Percentiles rank a stretch among this genome's conserved stretches.
These are phyloP conservation scores for Syngnathus scovelli DNA, from an alignment of 2,113 vertebrate species.

Conservation along the genomic window DNA sequence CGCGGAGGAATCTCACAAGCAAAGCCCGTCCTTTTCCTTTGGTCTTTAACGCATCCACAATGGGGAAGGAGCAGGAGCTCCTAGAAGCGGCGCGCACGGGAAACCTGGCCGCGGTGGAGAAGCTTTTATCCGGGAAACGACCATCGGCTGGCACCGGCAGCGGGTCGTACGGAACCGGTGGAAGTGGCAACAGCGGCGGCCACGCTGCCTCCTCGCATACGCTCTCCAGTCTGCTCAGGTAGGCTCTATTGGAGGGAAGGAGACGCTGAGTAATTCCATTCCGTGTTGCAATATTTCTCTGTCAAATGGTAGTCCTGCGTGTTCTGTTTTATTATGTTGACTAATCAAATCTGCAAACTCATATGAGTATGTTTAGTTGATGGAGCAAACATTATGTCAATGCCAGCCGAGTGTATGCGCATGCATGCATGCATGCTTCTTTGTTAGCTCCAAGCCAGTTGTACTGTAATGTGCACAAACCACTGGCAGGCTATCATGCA, in stretches of 20 bases:
- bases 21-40: constrained; percentile 40
- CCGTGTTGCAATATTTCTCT: neutral
- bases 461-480: constrained; percentile 17
- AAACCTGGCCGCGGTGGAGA: constrained; percentile 89
- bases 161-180: constrained; percentile 65
- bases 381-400: constrained; percentile 23
- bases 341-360: neutral
- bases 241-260: constrained; percentile 21
- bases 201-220: constrained; percentile 77
- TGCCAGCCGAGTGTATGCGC: constrained; percentile 34
- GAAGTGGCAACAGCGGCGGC: constrained; percentile 64
- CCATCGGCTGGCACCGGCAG: constrained; percentile 75
- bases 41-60: constrained; percentile 54
- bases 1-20: constrained; percentile 47
- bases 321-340: neutral
- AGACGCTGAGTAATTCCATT: constrained; percentile 1
- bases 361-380: neutral
- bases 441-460: constrained; percentile 56
- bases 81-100: constrained; percentile 93
- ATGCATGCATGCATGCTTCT: constrained; percentile 47
- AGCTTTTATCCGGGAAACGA: constrained; percentile 88
- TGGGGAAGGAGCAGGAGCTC: constrained; percentile 98
- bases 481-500: constrained; percentile 17
- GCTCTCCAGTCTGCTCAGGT: constrained; percentile 92
- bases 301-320: neutral